A percentile compares a stretch with the other conserved stretches of the same genome.
Conservation (phyloP, 2,888 invertebrate genomes). For the Pseudococcus viburni region DNA sequence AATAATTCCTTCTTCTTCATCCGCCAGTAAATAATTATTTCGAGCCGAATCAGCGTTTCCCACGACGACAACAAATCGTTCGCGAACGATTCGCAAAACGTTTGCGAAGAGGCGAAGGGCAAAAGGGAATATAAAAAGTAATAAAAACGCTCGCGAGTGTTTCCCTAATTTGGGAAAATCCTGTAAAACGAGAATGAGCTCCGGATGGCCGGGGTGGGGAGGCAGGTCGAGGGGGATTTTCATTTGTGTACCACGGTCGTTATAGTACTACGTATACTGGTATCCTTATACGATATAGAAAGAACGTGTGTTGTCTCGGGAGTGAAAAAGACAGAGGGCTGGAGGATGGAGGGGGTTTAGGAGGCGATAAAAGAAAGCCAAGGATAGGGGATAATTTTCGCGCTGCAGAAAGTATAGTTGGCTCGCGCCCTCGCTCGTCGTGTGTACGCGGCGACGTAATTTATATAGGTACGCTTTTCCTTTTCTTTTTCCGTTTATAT, state of each 20-base stretch:
- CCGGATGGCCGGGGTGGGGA: background rate
- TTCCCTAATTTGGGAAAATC: constrained; percentile 49
- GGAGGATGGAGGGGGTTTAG: background rate
- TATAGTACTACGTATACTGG: background rate
- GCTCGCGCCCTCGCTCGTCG: constrained; percentile 48
- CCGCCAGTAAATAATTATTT: constrained; percentile 20
- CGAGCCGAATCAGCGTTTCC: background rate
- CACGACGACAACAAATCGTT: background rate
- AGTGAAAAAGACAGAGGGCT: background rate
- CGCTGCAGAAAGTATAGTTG: constrained; percentile 39
- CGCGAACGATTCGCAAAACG: constrained; percentile 21
- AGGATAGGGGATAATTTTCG: constrained; percentile 54
- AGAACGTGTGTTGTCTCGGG: constrained; percentile 46
- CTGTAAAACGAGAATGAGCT: background rate
- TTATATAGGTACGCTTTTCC: constrained; percentile 55
- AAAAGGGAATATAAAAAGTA: constrained; percentile 21
- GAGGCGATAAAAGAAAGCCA: constrained; percentile 52
- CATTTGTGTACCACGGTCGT: constrained; percentile 24
- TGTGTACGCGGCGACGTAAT: constrained; percentile 32
- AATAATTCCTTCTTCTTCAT: background rate
- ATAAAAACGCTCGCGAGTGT: constrained; percentile 41
- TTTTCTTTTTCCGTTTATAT: constrained; percentile 58
- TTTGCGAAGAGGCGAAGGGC: background rate
- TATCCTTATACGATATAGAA: background rate
- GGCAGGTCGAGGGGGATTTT: background rate